Base-by-base conservation (phyloP, 2,797 vertebrate species). In the Poeciliopsis presidionis region DNA sequence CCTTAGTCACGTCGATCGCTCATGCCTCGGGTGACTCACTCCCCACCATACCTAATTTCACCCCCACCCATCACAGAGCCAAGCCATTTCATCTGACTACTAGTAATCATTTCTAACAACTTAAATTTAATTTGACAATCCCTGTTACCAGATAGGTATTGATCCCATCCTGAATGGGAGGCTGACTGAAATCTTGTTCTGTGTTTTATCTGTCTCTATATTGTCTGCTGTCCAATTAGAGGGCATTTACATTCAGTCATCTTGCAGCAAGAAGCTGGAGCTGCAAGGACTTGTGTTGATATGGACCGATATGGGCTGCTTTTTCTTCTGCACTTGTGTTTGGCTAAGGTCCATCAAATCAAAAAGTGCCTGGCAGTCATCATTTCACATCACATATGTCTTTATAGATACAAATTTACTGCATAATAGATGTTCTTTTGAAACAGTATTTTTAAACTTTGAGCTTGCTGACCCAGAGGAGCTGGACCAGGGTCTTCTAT, bases 101-200 rank as follows among this genome's bases (percentile, higher is more conserved):
- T 90, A 90, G 90, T 94, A 91, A 95, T 95, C 93, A 93, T 94
- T 90, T 94, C 90, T 87, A 92, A 95, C 93, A 94, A 92, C 89
- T 89, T 79, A 94, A 94, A 95, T 95, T 89, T 93, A 92, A 95
- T 95, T 95, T 95, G 92, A 95, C 91, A 91, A 82, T 90, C 87
- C 85, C 87, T 74, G 81, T 92, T 94, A 92, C 93, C 86, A 92
- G 88, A 88, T 87, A 88, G 76, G 75, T 94, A 96, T 95, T 86
- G 95, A 96, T 95, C 89, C 88, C 73, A 65, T 78, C 85, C 84
- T 82, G 72, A 85, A 88, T 41, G 57, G 86, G 85, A 82, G 70
- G 75, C 78, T 46, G 76, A 75, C 88, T 88, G 83, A 89, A 91
- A 89, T 90, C 88, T 87, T 86, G 84, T 83, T 89, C 78, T 85